These are phyloP conservation scores for Cotesia chilonis DNA, from an alignment of 1,140 invertebrate species.

Conservation along the genomic window DNA sequence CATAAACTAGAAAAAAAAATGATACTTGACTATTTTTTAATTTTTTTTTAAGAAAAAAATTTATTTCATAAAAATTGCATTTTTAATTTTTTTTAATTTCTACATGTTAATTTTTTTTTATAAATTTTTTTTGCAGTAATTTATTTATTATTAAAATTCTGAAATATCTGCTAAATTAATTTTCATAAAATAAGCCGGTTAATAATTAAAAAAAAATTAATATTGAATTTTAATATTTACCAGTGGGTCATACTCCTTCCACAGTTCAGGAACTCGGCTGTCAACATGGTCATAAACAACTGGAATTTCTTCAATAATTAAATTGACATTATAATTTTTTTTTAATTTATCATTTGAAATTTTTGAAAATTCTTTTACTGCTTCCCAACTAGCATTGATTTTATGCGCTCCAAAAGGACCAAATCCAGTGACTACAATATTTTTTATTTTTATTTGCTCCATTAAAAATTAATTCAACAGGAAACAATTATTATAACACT, in stretches of 20 bases:
- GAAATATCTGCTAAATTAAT: no score
- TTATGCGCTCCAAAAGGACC: constrained; percentile 75
- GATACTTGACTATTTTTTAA: background rate
- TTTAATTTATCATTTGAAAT: constrained; percentile 60
- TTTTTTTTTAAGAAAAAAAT: no score
- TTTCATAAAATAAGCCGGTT: constrained; percentile 9
- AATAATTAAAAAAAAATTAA: background rate
- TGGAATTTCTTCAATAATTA: constrained; percentile 72
- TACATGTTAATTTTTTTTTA: no score
- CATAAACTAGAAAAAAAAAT: constrained; percentile 65
- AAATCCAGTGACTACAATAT: constrained; percentile 74
- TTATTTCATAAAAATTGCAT: no score
- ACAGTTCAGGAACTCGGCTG: constrained; percentile 70
- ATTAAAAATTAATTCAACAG: background rate
- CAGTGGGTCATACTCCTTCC: constrained; percentile 72
- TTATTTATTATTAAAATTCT: no score
- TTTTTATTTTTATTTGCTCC: constrained; percentile 25
- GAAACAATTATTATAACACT: no score
- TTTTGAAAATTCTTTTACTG: constrained; percentile 68
- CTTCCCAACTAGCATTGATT: constrained; percentile 82
- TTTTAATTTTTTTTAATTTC: no score
- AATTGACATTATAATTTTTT: constrained; percentile 62
- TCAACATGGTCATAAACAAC: constrained; percentile 74
- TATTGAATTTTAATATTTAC: constrained; percentile 62
- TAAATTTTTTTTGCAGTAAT: no score